Evolutionary conservation across 2,797 vertebrate genomes (phyloP).

Genomic region (Poeciliopsis turneri): DNA sequence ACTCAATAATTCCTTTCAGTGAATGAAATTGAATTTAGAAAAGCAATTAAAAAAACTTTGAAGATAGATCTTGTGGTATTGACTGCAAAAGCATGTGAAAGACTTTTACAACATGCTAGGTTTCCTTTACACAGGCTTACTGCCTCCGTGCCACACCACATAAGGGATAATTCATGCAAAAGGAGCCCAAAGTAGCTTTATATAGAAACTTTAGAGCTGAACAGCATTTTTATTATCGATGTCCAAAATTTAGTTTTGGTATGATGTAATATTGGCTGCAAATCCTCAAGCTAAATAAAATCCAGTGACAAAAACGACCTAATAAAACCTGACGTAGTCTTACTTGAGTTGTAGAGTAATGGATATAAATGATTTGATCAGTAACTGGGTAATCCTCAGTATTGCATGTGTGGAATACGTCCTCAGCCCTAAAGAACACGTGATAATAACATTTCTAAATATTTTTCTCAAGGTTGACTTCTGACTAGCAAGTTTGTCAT

Average conservation of each 20-base stretch:
- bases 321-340: neutral
- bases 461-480: conserved; percentile 12
- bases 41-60: neutral
- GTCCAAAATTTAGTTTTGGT: neutral
- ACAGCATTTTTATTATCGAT: neutral
- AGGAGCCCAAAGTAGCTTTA: neutral
- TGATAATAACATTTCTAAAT: neutral
- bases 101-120: neutral
- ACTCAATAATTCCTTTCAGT: neutral
- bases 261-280: neutral
- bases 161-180: neutral
- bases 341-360: neutral
- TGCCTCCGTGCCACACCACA: neutral
- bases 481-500: neutral
- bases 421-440: neutral
- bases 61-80: neutral
- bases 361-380: neutral
- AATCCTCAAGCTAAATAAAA: no score
- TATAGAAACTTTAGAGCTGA: neutral
- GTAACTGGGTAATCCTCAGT: neutral
- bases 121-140: neutral
- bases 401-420: neutral
- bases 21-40: neutral
- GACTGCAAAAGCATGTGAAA: neutral
- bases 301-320: neutral